Evolutionary conservation across 2,113 vertebrate genomes (phyloP), one percentile per base, ranked within the genome.

Genomic region (Melanerpes formicivorus): DNA sequence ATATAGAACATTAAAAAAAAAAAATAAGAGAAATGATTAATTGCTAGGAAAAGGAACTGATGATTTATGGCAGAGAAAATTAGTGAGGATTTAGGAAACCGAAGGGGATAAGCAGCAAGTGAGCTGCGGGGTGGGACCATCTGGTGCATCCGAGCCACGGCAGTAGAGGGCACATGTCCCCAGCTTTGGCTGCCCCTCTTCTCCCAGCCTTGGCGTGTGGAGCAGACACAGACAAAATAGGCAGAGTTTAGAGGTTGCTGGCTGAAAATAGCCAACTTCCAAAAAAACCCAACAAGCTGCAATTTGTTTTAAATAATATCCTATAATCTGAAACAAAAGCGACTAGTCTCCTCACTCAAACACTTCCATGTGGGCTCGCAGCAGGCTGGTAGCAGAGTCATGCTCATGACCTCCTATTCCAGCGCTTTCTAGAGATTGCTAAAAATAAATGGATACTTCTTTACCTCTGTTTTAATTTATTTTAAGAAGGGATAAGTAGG

Each of bases 41-140:
- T 91, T 88, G 73, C 87, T 79, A 72, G 55, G 73, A 90, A 96
- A 90, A 82, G 63, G 65, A 90, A 88, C 70, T 46, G 79, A 75
- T 91, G 90, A 90, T 94, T 92, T 95, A 93, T 67, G 42, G 62
- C 87, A 79, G n/a, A 67, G 62, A 90, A 88, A 95, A 74, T 60
- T 18, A 84, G 48, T 72, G 67, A 69, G 48, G 48, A 74, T 56
- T 88, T 75, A 59, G 69, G 86, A 83, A 95, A 78, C 34, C 26
- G 48, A 65, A 93, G 58, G 80, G 66, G 86, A 84, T 50, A 81
- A 91, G 69, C 86, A 83, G 48, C 6, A 8, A 87, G 73, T 21
- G 46, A 93, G 77, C 70, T 69, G 69, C 29, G 2, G 79, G 64
- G 79, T 80, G 69, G 58, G 59, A 87, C 69, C 88, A 75, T 78